phyloP scores from a whole-genome alignment of 2,113 vertebrate species.

The Phalacrocorax aristotelis region DNA sequence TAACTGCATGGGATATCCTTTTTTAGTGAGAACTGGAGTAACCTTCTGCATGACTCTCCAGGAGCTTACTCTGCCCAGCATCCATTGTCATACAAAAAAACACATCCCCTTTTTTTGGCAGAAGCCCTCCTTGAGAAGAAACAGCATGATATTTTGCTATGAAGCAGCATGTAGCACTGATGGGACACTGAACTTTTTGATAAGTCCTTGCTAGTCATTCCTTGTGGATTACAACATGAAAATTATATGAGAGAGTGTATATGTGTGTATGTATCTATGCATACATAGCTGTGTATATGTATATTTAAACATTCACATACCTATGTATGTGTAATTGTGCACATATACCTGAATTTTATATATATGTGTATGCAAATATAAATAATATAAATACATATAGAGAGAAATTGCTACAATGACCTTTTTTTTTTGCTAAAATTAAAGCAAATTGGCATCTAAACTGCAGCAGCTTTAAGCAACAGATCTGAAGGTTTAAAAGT shows the following conservation, averaged over 20 bases:
- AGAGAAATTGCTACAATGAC: background rate
- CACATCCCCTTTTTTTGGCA: background rate
- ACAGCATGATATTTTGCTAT: background rate
- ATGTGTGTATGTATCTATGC: background rate
- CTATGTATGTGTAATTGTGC: background rate
- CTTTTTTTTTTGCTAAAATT: background rate
- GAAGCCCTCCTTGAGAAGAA: background rate
- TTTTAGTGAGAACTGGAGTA: background rate
- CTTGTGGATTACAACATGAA: background rate
- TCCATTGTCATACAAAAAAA: background rate
- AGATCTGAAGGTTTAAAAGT: background rate
- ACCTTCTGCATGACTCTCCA: background rate
- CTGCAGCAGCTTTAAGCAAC: background rate
- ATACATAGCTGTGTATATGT: rapidly evolving
- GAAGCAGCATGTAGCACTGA: background rate
- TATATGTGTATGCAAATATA: background rate
- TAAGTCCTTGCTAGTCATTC: background rate
- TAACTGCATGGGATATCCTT: background rate
- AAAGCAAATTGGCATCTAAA: background rate
- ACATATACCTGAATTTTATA: background rate
- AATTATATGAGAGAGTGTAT: background rate
- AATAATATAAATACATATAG: background rate
- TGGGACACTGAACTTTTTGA: background rate
- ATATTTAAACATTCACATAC: background rate
- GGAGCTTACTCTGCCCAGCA: background rate